Percentiles rank a stretch among this genome's conserved stretches.
Evolutionary conservation across 2,888 invertebrate species (phyloP).

Genomic region (Tetramorium bicarinatum): DNA sequence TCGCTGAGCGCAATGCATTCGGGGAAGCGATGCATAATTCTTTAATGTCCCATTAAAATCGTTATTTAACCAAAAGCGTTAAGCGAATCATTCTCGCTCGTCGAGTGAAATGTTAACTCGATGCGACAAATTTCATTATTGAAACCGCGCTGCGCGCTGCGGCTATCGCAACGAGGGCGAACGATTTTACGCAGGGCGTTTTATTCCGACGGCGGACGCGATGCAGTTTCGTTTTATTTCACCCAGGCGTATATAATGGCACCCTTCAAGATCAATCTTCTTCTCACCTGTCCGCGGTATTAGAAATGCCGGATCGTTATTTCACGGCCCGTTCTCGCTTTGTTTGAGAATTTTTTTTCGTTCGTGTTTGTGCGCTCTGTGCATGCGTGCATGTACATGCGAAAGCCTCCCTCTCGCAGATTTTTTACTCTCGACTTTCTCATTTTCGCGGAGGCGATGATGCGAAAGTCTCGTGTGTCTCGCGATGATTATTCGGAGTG

Average conservation of each 20-base stretch:
- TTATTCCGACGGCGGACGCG: conserved; percentile 20
- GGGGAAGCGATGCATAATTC: conserved; percentile 30
- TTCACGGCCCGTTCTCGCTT: conserved; percentile 31
- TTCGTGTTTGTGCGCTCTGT: background rate
- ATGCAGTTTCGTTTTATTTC: conserved; percentile 28
- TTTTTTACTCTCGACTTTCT: conserved; percentile 55
- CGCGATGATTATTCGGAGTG: conserved; percentile 84
- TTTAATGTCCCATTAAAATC: conserved; percentile 39
- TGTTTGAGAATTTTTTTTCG: conserved; percentile 17
- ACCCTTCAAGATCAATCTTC: conserved; percentile 51
- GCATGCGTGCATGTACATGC: background rate
- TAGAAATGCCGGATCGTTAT: conserved; percentile 46
- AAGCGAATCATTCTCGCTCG: conserved; percentile 15
- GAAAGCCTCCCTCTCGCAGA: conserved; percentile 34
- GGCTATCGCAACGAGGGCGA: conserved; percentile 8
- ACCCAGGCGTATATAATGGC: conserved; percentile 13
- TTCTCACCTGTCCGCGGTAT: conserved; percentile 42
- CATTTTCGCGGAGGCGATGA: conserved; percentile 78
- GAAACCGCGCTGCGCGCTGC: conserved; percentile 20
- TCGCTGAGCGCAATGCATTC: background rate
- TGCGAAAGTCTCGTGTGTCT: conserved; percentile 70
- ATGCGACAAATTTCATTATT: conserved; percentile 54
- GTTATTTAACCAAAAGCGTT: conserved; percentile 45
- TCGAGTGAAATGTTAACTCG: conserved; percentile 45
- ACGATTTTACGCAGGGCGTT: conserved; percentile 22